Evolutionary conservation across 2,113 vertebrate species (phyloP).

Genomic region (Trachemys scripta): DNA sequence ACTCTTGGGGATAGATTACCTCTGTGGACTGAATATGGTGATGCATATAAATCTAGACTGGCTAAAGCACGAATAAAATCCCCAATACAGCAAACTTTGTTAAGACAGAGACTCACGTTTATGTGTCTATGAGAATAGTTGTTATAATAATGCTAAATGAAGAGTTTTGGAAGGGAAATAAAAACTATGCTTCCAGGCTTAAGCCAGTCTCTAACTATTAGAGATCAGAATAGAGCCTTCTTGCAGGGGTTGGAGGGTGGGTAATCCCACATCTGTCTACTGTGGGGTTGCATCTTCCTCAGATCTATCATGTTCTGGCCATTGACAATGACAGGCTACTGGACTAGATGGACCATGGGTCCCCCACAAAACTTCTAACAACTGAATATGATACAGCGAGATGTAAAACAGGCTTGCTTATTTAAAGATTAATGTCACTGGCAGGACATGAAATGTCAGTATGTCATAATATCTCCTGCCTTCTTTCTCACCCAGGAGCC

Average conservation of each 20-base stretch:
- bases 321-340: not conserved
- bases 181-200: not conserved
- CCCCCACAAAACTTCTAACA: not conserved
- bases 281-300: slow-evolving; percentile 15
- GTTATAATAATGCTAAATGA: not conserved
- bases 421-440: not conserved
- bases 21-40: not conserved
- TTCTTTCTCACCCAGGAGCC: not conserved
- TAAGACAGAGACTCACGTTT: not conserved
- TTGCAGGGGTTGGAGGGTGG: not conserved
- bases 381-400: not conserved
- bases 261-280: slow-evolving; percentile 41
- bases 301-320: slow-evolving; percentile 28
- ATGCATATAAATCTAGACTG: not conserved
- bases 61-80: not conserved
- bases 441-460: not conserved
- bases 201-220: not conserved
- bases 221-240: not conserved
- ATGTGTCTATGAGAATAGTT: not conserved
- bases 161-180: not conserved
- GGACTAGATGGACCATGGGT: not conserved
- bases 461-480: not conserved
- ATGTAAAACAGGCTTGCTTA: not conserved
- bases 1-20: not conserved
- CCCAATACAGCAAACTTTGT: not conserved